Evolutionary conservation across 2,888 invertebrate species (phyloP).

Genomic region (Trachelus troglodyta): DNA sequence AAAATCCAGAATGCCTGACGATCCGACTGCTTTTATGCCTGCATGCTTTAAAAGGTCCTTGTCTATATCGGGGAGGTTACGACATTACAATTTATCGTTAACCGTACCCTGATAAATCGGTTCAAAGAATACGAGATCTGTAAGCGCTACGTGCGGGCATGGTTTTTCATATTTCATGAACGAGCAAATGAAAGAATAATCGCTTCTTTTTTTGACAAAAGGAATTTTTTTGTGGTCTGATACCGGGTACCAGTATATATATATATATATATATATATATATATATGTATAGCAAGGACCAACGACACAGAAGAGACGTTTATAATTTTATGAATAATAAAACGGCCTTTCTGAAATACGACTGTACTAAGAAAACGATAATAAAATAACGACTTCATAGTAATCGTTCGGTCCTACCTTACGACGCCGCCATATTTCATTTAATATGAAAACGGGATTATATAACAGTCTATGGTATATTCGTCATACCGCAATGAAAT

Average conservation of each 20-base stretch:
- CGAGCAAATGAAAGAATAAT: too few relatives aligned
- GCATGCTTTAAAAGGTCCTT: not conserved
- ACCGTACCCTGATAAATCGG: not conserved
- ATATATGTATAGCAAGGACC: not conserved
- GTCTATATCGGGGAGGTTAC: conserved; percentile 5
- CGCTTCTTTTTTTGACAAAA: not conserved
- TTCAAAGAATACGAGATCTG: not conserved
- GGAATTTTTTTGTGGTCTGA: not conserved
- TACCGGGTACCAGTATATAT: not conserved
- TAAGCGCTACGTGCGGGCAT: not conserved
- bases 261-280: too few relatives aligned
- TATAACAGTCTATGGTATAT: not conserved
- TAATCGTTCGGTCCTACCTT: conserved; percentile 35
- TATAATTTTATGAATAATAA: conserved; percentile 5
- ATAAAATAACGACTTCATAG: conserved; percentile 38
- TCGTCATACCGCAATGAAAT: not conserved
- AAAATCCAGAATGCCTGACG: not conserved
- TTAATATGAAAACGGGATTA: conserved; percentile 29
- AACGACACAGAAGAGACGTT: conserved; percentile 1
- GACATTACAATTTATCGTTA: conserved; percentile 8
- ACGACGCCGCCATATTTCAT: conserved; percentile 37
- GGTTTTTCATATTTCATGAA: not conserved
- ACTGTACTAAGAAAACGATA: conserved; percentile 42
- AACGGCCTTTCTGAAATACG: conserved; percentile 29
- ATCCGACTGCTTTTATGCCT: not conserved